A percentile compares a stretch with the other conserved stretches of the same genome.
Conservation (phyloP, 2,888 invertebrate genomes). For the Heterodera filipjevi region DNA sequence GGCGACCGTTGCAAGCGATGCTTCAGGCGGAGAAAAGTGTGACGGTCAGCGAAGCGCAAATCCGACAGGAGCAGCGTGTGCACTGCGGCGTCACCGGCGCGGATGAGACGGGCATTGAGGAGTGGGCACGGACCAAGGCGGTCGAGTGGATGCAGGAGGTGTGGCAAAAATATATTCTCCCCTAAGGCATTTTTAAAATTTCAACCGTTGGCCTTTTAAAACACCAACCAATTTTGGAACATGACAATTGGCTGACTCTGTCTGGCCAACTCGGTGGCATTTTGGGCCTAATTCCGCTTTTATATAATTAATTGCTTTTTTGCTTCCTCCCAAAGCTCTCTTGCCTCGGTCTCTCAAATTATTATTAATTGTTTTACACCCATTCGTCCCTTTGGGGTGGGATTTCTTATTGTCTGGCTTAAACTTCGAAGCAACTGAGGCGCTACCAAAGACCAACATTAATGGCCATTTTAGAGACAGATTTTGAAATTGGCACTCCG, state of each 20-base stretch:
- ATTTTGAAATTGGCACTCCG: background rate
- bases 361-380: background rate
- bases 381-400: no score
- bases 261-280: background rate
- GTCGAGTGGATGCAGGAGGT: conserved; percentile 28
- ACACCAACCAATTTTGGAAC: no score
- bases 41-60: conserved; percentile 19
- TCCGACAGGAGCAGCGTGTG: background rate
- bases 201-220: background rate
- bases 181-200: background rate
- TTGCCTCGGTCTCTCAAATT: background rate
- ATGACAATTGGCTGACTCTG: no score
- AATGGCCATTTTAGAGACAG: no score
- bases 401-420: background rate
- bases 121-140: conserved; percentile 8
- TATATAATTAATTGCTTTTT: background rate
- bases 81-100: background rate
- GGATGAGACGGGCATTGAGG: conserved; percentile 21
- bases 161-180: background rate
- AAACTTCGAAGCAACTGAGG: no score
- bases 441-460: no score
- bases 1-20: conserved; percentile 28
- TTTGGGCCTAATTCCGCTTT: background rate
- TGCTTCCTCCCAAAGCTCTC: background rate
- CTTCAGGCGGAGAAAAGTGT: conserved; percentile 27